These are phyloP conservation scores for Platyscapa corneri DNA, from an alignment of 1,140 invertebrate species.

Conservation along the genomic window DNA sequence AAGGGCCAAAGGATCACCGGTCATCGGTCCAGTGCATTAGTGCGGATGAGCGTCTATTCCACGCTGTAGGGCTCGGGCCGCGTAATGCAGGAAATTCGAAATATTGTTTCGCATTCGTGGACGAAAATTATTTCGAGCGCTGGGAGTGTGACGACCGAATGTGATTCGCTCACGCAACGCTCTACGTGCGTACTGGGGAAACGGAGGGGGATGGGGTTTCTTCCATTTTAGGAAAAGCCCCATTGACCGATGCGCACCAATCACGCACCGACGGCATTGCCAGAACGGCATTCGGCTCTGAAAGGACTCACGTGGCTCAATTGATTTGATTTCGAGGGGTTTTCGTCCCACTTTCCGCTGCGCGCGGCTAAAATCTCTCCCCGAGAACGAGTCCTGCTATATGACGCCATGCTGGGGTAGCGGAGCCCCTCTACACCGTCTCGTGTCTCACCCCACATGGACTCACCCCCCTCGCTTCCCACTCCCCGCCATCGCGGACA, in stretches of 20 bases:
- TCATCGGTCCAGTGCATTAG: neutral
- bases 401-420: slow-evolving; percentile 40
- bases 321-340: slow-evolving; percentile 52
- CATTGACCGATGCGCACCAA: slow-evolving; percentile 27
- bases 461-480: neutral
- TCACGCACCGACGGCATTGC: neutral
- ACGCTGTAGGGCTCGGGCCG: neutral
- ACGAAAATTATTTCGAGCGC: neutral
- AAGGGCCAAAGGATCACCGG: neutral
- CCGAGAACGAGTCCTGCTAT: neutral
- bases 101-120: neutral
- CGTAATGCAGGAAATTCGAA: neutral
- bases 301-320: slow-evolving; percentile 51
- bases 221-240: slow-evolving; percentile 52
- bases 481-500: neutral
- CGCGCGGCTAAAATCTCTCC: neutral
- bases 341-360: slow-evolving; percentile 48
- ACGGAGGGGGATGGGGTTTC: slow-evolving; percentile 32
- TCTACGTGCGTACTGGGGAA: neutral
- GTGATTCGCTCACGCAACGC: neutral
- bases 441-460: neutral
- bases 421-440: neutral
- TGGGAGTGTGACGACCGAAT: too few relatives aligned
- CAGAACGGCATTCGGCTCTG: neutral
- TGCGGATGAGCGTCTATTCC: neutral